Percentiles rank a stretch among this genome's conserved stretches.
Evolutionary conservation across 2,797 vertebrate species (phyloP).

Genomic region (Pangasius krempfi): DNA sequence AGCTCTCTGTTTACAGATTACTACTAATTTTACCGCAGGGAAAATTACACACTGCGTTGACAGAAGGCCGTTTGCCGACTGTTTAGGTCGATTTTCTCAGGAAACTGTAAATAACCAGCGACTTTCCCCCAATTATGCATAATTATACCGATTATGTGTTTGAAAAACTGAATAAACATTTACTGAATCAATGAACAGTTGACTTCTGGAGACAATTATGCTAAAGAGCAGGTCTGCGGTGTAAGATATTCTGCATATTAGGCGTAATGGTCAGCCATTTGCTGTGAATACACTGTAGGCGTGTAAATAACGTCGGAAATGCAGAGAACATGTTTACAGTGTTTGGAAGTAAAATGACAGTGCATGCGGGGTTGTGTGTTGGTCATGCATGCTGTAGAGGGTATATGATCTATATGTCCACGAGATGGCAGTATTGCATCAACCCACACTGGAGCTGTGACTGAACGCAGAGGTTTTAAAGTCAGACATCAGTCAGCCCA

Average conservation of each 20-base stretch:
- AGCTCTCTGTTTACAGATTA: too few relatives aligned
- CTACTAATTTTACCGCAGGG: too few relatives aligned
- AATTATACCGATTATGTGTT: slow-evolving; percentile 1
- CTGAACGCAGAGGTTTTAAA: background rate
- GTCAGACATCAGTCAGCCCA: background rate
- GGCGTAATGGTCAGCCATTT: background rate
- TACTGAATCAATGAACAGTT: background rate
- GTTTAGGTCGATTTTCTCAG: background rate
- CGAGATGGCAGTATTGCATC: slow-evolving; percentile 70
- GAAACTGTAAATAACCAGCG: background rate
- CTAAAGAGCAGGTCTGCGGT: background rate
- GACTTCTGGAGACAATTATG: slow-evolving; percentile 5
- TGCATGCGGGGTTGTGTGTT: background rate
- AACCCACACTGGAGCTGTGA: background rate
- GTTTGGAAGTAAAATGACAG: background rate
- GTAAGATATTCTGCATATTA: background rate
- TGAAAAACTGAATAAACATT: slow-evolving; percentile 12
- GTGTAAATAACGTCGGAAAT: background rate
- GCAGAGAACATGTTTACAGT: background rate
- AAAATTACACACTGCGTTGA: slow-evolving; percentile 59
- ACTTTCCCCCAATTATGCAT: background rate
- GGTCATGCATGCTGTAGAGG: background rate
- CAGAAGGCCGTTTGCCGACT: slow-evolving; percentile 55
- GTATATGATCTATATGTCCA: slow-evolving; percentile 51
- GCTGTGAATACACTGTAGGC: background rate